Conservation (phyloP, 2,888 invertebrate species). For the Eurytoma adleriae region DNA sequence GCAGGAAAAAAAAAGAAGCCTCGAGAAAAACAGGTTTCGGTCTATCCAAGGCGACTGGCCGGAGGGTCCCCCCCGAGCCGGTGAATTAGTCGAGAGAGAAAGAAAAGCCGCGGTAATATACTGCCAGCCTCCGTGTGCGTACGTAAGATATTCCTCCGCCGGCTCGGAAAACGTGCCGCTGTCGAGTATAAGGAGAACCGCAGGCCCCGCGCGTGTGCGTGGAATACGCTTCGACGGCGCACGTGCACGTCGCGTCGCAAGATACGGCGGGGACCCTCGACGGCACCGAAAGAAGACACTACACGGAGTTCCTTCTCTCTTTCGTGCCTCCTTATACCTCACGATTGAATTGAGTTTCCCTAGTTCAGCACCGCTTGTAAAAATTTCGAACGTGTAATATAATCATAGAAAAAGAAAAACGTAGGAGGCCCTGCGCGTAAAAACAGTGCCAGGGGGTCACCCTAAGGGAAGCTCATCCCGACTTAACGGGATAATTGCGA, state of each 20-base stretch:
- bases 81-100: conserved; percentile 14
- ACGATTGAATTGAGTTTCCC: too few relatives aligned
- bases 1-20: neutral
- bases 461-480: too few relatives aligned
- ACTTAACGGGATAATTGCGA: conserved; percentile 10
- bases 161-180: conserved; percentile 36
- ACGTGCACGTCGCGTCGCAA: conserved; percentile 2
- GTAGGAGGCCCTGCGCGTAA: too few relatives aligned
- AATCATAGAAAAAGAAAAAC: too few relatives aligned
- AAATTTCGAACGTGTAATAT: too few relatives aligned
- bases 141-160: neutral
- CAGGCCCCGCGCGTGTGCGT: neutral
- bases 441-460: too few relatives aligned
- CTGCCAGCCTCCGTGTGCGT: neutral
- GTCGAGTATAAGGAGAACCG: neutral
- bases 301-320: neutral
- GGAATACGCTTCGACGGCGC: conserved; percentile 22
- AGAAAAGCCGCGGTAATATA: conserved; percentile 14
- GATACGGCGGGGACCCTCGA: too few relatives aligned
- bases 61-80: conserved; percentile 26
- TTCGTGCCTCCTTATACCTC: neutral
- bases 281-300: neutral
- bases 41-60: conserved; percentile 16
- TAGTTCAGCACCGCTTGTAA: too few relatives aligned
- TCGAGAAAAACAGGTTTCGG: conserved; percentile 32